A percentile compares a stretch with the other conserved stretches of the same genome.
Conservation (phyloP, 2,113 vertebrate species). For the Platichthys flesus region DNA sequence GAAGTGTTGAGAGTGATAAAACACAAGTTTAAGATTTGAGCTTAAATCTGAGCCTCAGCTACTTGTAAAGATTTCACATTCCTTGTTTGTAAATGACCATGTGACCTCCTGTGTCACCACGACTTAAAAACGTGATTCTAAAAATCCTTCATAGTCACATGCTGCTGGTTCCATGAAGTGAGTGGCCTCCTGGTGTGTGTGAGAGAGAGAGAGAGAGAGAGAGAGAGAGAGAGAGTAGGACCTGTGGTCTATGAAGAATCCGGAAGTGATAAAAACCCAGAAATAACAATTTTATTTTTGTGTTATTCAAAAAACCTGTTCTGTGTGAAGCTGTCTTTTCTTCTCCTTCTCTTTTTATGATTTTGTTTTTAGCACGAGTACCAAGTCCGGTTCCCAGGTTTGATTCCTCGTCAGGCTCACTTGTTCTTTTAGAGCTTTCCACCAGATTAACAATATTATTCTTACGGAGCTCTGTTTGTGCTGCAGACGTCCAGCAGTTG, state of each 20-base stretch:
- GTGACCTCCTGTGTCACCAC: neutral
- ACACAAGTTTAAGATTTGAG: no score
- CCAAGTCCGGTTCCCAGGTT: no score
- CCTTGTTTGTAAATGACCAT: no score
- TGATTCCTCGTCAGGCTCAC: neutral
- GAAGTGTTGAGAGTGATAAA: no score
- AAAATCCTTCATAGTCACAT: neutral
- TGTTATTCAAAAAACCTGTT: constrained; percentile 43
- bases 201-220: no score
- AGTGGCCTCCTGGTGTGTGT: neutral
- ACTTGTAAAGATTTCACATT: no score
- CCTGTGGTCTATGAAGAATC: constrained; percentile 18
- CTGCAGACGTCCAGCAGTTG: constrained; percentile 10
- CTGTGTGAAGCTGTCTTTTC: constrained; percentile 20
- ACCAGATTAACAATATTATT: constrained; percentile 65
- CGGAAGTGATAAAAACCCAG: constrained; percentile 32
- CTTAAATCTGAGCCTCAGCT: no score
- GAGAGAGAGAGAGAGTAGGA: neutral
- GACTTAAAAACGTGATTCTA: neutral
- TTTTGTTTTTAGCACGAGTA: no score
- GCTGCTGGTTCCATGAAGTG: no score
- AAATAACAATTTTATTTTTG: constrained; percentile 43
- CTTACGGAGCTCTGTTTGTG: constrained; percentile 45
- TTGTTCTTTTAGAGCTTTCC: constrained; percentile 34
- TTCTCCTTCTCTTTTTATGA: no score